Percentiles rank a stretch among this genome's conserved stretches.
Conservation (phyloP, 2,797 vertebrate species). For the Danio tinwini region DNA sequence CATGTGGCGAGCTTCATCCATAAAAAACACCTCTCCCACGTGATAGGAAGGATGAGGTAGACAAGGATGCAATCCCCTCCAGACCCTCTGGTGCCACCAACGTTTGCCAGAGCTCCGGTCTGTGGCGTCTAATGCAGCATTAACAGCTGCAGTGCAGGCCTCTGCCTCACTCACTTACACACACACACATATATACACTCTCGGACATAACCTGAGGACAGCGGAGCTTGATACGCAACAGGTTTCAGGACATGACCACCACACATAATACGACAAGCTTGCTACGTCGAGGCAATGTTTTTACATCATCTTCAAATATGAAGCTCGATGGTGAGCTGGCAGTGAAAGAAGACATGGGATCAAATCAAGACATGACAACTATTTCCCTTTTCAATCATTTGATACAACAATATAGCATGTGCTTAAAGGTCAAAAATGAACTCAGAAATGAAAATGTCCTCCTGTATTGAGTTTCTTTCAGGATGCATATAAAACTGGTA, state of each 20-base stretch:
- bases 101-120: constrained; percentile 37
- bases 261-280: neutral
- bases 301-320: constrained; percentile 27
- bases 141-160: constrained; percentile 76
- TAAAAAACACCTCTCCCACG: constrained; percentile 50
- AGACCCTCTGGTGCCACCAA: constrained; percentile 39
- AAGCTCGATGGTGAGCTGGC: constrained; percentile 42
- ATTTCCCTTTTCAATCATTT: neutral
- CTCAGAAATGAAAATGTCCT: too few species aligned
- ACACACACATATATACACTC: constrained; percentile 9
- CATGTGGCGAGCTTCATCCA: constrained; percentile 54
- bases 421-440: too few species aligned
- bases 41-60: constrained; percentile 16
- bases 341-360: constrained; percentile 42
- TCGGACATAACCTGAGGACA: constrained; percentile 12
- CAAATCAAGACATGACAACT: constrained; percentile 39
- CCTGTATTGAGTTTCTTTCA: too few species aligned
- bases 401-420: neutral
- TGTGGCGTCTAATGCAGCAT: constrained; percentile 61
- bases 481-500: too few species aligned
- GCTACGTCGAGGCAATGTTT: constrained; percentile 5
- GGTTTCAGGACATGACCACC: constrained; percentile 4
- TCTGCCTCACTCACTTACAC: constrained; percentile 53
- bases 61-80: constrained; percentile 1
- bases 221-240: constrained; percentile 43